Percentiles rank a stretch among this genome's conserved stretches.
These are phyloP conservation scores for Rana temporaria DNA, from an alignment of 2,113 vertebrate genomes.

Conservation along the genomic window DNA sequence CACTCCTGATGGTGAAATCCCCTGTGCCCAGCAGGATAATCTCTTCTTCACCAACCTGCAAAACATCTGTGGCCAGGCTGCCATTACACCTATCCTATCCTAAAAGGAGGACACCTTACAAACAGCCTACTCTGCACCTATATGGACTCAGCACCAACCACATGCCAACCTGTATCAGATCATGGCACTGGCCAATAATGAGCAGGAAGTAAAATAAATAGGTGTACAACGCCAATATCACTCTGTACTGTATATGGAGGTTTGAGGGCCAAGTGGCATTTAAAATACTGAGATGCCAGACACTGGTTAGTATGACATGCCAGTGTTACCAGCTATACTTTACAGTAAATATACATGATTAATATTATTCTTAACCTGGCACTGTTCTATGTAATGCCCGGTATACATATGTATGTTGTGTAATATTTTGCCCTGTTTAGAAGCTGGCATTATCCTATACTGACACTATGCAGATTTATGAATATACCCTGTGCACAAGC, in stretches of 20 bases:
- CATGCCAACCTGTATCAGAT: no score
- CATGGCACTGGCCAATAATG: no score
- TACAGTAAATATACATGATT: no score
- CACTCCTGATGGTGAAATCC: neutral
- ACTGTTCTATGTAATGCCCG: neutral
- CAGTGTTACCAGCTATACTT: no score
- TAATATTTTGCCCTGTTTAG: neutral
- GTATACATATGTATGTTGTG: neutral
- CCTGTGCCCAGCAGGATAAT: neutral
- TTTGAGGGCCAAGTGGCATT: no score
- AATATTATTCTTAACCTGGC: neutral
- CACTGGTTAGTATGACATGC: no score
- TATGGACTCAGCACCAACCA: no score
- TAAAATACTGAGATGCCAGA: no score
- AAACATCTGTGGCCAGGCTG: neutral
- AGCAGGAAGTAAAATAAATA: no score
- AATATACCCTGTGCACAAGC: neutral
- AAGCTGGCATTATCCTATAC: neutral
- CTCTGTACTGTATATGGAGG: no score
- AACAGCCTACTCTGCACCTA: neutral
- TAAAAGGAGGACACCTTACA: neutral
- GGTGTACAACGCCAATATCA: no score
- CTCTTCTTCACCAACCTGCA: slow-evolving; percentile 3
- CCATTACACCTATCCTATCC: neutral
- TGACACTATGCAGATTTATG: no score